phyloP scores from a whole-genome alignment of 92 coral and sea anemone species.

The Pocillopora grandis region DNA sequence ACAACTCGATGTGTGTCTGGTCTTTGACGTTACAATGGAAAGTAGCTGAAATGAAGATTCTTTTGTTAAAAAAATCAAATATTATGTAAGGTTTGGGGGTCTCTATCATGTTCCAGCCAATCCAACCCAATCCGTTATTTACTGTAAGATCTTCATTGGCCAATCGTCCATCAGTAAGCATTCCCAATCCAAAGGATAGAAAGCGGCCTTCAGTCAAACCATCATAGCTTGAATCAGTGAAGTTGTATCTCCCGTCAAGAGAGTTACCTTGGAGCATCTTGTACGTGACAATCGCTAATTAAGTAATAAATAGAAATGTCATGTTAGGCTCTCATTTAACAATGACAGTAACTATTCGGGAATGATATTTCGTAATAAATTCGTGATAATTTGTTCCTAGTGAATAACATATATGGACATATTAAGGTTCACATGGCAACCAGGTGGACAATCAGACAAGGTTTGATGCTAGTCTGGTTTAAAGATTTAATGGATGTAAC shows the following conservation, averaged over 20 bases:
- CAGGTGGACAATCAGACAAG: no score
- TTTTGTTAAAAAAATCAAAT: conserved; percentile 54
- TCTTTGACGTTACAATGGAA: conserved; percentile 70
- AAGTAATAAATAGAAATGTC: not conserved
- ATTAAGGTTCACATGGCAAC: no score
- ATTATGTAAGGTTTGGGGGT: conserved; percentile 58
- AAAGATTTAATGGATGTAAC: no score
- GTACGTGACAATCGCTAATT: conserved; percentile 77
- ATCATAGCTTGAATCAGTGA: conserved; percentile 68
- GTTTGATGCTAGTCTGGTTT: no score
- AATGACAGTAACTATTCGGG: no score
- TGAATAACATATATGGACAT: no score
- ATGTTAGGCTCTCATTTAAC: not conserved
- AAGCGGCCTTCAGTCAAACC: conserved; percentile 47
- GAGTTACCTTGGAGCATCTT: conserved; percentile 75
- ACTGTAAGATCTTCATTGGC: conserved; percentile 41
- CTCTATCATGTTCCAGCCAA: conserved; percentile 61
- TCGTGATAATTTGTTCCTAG: no score
- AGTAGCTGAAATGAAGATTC: conserved; percentile 59
- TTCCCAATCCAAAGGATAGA: conserved; percentile 64
- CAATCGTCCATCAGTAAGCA: conserved; percentile 63
- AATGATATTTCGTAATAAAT: no score
- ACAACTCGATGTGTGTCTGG: conserved; percentile 47
- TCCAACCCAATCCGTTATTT: conserved; percentile 62
- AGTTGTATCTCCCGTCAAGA: conserved; percentile 39